Evolutionary conservation across 2,113 vertebrate genomes (phyloP).

Genomic region (Callopanchax toddi): DNA sequence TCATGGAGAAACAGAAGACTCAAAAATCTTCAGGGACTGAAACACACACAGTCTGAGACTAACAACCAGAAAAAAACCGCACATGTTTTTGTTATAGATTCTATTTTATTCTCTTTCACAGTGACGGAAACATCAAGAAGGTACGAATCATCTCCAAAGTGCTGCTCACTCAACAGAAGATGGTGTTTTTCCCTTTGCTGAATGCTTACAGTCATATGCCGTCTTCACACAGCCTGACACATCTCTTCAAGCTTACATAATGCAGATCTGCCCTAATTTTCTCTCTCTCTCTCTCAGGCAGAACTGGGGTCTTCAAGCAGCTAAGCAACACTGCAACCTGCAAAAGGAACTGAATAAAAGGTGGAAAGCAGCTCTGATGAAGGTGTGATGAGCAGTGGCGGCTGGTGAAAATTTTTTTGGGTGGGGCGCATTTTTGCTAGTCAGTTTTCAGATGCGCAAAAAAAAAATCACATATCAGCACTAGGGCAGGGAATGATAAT

Average conservation of each 20-base stretch:
- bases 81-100: conserved; percentile 34
- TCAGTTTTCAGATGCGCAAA: no score
- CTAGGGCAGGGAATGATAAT: no score
- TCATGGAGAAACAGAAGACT: conserved; percentile 30
- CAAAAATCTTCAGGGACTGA: conserved; percentile 55
- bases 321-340: conserved; percentile 59
- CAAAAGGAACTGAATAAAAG: conserved; percentile 58
- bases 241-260: conserved; percentile 80
- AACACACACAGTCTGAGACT: conserved; percentile 11
- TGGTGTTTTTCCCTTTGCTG: conserved; percentile 64
- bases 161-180: conserved; percentile 49
- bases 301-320: conserved; percentile 56
- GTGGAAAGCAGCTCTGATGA: conserved; percentile 23
- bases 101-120: conserved; percentile 8
- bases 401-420: no score
- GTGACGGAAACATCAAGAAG: conserved; percentile 21
- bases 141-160: conserved; percentile 40
- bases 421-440: no score
- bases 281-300: conserved; percentile 45
- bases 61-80: conserved; percentile 48
- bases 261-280: conserved; percentile 80
- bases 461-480: no score
- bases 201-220: conserved; percentile 71
- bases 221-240: conserved; percentile 73
- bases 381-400: no score